Percentiles rank a stretch among this genome's conserved stretches.
phyloP scores from a whole-genome alignment of 2,797 vertebrate genomes.

The Ibycter americanus region DNA sequence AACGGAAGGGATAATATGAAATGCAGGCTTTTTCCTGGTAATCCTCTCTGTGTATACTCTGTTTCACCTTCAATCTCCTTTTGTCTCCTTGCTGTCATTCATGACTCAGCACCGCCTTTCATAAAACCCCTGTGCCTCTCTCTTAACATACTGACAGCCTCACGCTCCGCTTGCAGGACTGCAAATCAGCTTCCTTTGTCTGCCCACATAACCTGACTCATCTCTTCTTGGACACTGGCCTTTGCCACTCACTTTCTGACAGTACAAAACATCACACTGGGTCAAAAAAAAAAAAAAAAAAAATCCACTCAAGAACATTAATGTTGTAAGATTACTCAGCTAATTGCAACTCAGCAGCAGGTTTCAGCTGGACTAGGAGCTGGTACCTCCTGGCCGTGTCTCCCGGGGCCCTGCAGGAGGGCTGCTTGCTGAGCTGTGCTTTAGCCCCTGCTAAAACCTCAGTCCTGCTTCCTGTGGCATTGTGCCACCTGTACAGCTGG shows the following conservation, averaged over 20 bases:
- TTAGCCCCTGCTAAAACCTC: not conserved
- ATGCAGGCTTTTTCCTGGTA: not conserved
- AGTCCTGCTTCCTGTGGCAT: not conserved
- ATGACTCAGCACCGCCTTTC: slow-evolving; percentile 55
- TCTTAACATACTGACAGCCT: not conserved
- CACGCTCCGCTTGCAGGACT: not conserved
- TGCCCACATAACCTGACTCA: not conserved
- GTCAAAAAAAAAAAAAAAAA: not conserved
- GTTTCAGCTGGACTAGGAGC: not conserved
- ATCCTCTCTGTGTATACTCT: not conserved
- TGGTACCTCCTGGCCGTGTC: accelerated
- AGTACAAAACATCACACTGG: not conserved
- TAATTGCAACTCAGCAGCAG: not conserved
- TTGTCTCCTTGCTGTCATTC: slow-evolving; percentile 32
- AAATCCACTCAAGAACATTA: not conserved
- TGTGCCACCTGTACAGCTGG: not conserved
- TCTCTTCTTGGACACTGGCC: not conserved
- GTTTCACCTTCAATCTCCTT: slow-evolving; percentile 37
- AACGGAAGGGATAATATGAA: not conserved
- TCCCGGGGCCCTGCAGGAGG: not conserved
- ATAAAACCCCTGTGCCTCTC: not conserved
- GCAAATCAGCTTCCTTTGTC: not conserved
- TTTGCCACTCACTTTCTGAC: not conserved
- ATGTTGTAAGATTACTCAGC: not conserved
- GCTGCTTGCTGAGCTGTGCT: not conserved